These are phyloP conservation scores for Gephyroberyx darwinii DNA, from an alignment of 2,797 vertebrate genomes.

Conservation along the genomic window DNA sequence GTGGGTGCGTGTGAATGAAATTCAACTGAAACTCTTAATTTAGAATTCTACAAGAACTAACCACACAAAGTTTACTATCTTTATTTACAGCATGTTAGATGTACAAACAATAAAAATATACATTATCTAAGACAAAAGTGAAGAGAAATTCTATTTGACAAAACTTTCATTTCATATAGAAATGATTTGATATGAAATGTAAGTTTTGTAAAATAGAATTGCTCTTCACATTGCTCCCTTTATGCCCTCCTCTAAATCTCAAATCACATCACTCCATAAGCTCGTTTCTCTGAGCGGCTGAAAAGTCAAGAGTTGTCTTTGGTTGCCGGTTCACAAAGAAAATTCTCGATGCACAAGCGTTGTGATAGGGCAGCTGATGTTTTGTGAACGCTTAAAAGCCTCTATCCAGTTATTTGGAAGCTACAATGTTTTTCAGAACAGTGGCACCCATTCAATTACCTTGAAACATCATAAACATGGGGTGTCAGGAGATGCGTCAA, in stretches of 20 bases:
- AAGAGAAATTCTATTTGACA: slow-evolving; percentile 73
- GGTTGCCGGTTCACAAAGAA: slow-evolving; percentile 60
- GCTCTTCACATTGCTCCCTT: slow-evolving; percentile 29
- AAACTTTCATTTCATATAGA: slow-evolving; percentile 43
- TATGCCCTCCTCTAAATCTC: slow-evolving; percentile 34
- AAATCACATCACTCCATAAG: slow-evolving; percentile 26
- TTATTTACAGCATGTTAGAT: slow-evolving; percentile 87
- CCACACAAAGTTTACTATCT: slow-evolving; percentile 64
- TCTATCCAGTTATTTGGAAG: slow-evolving; percentile 13
- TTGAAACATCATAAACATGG: slow-evolving; percentile 31
- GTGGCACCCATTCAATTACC: slow-evolving; percentile 28
- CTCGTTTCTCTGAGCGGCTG: slow-evolving; percentile 23
- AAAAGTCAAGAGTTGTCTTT: slow-evolving; percentile 65
- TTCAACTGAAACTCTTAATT: too few relatives aligned
- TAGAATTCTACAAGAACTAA: slow-evolving; percentile 1
- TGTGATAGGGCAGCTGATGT: slow-evolving; percentile 31
- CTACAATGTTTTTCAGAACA: slow-evolving; percentile 22
- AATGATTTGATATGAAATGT: too few relatives aligned
- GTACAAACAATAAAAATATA: slow-evolving; percentile 86
- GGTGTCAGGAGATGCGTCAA: slow-evolving; percentile 1
- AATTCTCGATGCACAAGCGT: slow-evolving; percentile 19
- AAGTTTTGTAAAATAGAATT: not conserved
- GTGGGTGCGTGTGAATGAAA: too few relatives aligned
- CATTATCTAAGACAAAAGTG: slow-evolving; percentile 75
- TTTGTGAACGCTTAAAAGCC: slow-evolving; percentile 22